Evolutionary conservation across 2,888 invertebrate genomes (phyloP), one percentile per base, ranked within the genome.

Genomic region (Mesorhabditis spiculigera): DNA sequence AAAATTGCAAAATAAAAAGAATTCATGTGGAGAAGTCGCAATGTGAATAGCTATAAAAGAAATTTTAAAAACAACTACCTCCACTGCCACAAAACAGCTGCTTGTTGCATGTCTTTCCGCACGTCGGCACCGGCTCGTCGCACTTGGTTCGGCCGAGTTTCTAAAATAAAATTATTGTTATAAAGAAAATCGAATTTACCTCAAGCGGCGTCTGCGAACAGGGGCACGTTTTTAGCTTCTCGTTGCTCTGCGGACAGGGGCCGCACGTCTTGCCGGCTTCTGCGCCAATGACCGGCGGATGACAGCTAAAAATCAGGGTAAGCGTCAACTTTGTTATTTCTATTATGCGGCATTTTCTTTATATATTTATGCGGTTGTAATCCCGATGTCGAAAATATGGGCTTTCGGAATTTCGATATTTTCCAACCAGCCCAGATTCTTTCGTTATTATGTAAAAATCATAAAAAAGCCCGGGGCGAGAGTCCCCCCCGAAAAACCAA

Each of bases 51-150:
- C 43, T 42, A 45, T 8, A 3, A 66, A 41, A 45, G 45, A 44
- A 43, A 66, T 5, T 13, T 42, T 13, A 62, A n/a, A 63, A 63
- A 62, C 28, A 68, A 43, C 28, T 45, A 65, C 76, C 71, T 28
- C 63, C 43, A 61, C 0, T 62, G 68, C 92, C 92, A 86, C 93
- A 93, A 42, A 88, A 87, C 44, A 92, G 87, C 3, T 89, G 88
- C 82, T 91, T 91, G 65, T 90, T 89, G 82, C 92, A 93, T 10
- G 87, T 83, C 68, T 89, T 90, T 65, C 91, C 91, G 87, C 95
- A 95, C 58, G 91, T 90, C 0, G 93, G 92, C 76, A 95, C 90
- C 0, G 92, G 90, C 86, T 94, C 93, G 5, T 91, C 88, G 86
- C 94, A 95, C 5, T 66, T 70, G 8, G 5, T 63, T 75, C 77